A percentile compares a stretch with the other conserved stretches of the same genome.
Conservation (phyloP, 2,888 invertebrate species). For the Drosophila mimica region DNA sequence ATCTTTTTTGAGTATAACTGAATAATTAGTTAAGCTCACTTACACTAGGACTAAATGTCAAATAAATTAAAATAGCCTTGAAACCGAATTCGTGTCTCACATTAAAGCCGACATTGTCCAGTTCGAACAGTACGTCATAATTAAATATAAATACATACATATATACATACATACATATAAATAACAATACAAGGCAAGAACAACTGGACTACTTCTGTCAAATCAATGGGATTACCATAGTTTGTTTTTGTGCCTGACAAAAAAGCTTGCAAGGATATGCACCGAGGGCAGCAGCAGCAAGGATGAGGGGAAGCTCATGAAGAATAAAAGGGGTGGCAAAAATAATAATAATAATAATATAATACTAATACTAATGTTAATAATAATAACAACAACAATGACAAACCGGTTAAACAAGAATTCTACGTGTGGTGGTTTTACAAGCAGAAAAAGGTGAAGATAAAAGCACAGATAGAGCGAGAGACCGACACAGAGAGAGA, state of each 20-base stretch:
- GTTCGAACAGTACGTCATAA: background rate
- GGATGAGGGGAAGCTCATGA: background rate
- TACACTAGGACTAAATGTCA: background rate
- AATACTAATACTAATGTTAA: background rate
- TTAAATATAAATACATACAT: background rate
- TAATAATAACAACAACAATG: constrained; percentile 18
- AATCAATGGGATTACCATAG: background rate
- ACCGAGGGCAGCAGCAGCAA: too few relatives aligned
- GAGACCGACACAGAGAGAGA: background rate
- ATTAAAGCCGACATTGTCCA: background rate
- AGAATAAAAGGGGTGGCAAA: constrained; percentile 10
- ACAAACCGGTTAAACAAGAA: constrained; percentile 68
- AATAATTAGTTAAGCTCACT: background rate
- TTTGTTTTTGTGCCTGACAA: background rate
- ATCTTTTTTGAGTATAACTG: background rate
- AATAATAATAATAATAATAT: constrained; percentile 7
- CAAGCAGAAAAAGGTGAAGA: constrained; percentile 17
- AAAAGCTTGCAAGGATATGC: background rate
- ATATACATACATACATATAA: too few relatives aligned
- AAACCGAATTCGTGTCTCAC: background rate
- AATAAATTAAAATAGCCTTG: background rate
- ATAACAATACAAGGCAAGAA: background rate
- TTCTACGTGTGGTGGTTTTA: constrained; percentile 59
- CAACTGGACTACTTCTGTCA: background rate
- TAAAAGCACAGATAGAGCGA: constrained; percentile 8